A percentile compares a stretch with the other conserved stretches of the same genome.
Conservation (phyloP, 2,113 vertebrate genomes). For the Gulo gulo region DNA sequence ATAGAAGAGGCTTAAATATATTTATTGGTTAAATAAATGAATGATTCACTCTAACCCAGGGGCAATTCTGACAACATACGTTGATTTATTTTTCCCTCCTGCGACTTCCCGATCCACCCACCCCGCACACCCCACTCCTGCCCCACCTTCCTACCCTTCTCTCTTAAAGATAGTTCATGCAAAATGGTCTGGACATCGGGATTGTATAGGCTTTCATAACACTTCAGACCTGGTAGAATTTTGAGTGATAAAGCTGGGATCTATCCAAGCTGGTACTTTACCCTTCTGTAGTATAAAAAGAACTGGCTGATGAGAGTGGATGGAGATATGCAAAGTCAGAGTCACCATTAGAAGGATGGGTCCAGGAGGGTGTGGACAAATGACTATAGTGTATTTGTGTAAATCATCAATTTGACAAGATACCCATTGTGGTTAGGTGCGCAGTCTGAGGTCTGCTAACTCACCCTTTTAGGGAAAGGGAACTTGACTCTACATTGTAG, state of each 20-base stretch:
- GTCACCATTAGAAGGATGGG: no score
- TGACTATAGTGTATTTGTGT: background rate
- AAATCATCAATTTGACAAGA: background rate
- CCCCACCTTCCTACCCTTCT: background rate
- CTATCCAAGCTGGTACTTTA: background rate
- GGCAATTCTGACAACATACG: background rate
- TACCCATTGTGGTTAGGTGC: background rate
- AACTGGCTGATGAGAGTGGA: background rate
- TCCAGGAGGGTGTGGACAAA: background rate
- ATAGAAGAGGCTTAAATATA: background rate
- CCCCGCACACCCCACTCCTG: background rate
- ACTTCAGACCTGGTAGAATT: background rate
- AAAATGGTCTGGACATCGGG: background rate
- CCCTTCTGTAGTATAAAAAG: background rate
- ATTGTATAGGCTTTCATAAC: background rate
- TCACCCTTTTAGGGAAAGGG: background rate
- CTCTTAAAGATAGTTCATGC: background rate
- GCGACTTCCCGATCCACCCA: background rate
- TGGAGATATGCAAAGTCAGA: background rate
- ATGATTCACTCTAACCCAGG: background rate
- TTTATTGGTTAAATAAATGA: slow-evolving; percentile 3
- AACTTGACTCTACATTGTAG: background rate
- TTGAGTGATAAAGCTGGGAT: background rate
- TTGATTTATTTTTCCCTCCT: background rate
- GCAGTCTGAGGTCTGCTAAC: background rate